Evolutionary conservation across 2,797 vertebrate genomes (phyloP).

Genomic region (Tachyglossus aculeatus): DNA sequence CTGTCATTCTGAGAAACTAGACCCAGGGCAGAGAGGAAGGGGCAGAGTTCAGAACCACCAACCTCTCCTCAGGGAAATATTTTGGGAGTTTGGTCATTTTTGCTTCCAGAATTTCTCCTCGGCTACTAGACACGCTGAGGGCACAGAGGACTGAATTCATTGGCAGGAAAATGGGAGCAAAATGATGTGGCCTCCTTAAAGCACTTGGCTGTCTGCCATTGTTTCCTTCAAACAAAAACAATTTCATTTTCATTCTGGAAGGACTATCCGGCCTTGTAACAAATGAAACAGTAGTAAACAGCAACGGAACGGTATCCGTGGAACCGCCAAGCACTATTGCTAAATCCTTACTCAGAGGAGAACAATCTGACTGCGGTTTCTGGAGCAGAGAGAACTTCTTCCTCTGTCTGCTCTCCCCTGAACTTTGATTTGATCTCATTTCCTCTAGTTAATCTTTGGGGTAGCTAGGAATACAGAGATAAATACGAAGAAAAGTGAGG

Average conservation of each 20-base stretch:
- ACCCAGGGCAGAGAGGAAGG: no score
- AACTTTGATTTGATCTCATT: neutral
- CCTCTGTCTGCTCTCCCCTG: no score
- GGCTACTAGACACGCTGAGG: neutral
- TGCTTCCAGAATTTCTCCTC: neutral
- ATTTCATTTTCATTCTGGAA: slow-evolving; percentile 31
- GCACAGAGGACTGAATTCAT: neutral
- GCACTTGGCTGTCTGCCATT: slow-evolving; percentile 32
- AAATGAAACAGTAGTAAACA: slow-evolving; percentile 20
- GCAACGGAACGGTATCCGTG: slow-evolving; percentile 8
- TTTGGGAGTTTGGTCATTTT: no score
- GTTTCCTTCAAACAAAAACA: slow-evolving; percentile 11
- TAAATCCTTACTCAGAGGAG: neutral
- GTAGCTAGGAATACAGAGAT: no score
- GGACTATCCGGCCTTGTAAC: slow-evolving; percentile 42
- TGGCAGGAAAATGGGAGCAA: slow-evolving; percentile 43
- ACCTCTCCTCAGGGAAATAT: no score
- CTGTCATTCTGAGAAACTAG: no score
- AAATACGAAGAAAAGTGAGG: no score
- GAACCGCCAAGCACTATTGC: neutral
- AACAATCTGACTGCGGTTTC: neutral
- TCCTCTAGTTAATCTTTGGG: neutral
- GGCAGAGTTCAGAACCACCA: no score
- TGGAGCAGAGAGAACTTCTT: no score
- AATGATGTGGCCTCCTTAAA: slow-evolving; percentile 3